Evolutionary conservation across 2,888 invertebrate species (phyloP).

Genomic region (Synanthedon myopaeformis): DNA sequence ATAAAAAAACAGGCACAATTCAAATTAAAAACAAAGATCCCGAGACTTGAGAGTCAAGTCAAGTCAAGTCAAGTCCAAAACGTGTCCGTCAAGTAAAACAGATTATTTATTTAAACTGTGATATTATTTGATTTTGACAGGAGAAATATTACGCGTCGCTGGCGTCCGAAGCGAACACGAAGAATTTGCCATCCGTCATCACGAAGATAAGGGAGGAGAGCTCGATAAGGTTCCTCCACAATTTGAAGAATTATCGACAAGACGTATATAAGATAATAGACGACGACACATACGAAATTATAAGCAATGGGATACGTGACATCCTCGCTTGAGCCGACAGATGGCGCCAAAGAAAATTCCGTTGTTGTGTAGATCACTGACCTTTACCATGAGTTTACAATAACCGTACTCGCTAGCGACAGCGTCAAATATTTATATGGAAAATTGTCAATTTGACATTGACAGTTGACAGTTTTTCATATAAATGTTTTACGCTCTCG

Average conservation of each 20-base stretch:
- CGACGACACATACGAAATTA: slow-evolving; percentile 68
- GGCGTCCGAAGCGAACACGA: slow-evolving; percentile 72
- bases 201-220: slow-evolving; percentile 78
- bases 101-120: neutral
- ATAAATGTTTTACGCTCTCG: too few species aligned
- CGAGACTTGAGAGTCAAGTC: too few species aligned
- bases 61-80: too few species aligned
- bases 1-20: too few species aligned
- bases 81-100: too few species aligned
- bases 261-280: slow-evolving; percentile 77
- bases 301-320: slow-evolving; percentile 54
- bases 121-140: slow-evolving; percentile 45
- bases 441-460: too few species aligned
- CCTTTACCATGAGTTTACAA: too few species aligned
- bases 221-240: slow-evolving; percentile 71
- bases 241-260: slow-evolving; percentile 74
- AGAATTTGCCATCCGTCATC: slow-evolving; percentile 74
- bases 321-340: slow-evolving; percentile 48
- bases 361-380: neutral
- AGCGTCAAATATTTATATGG: too few species aligned
- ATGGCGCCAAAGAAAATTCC: neutral
- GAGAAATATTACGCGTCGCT: slow-evolving; percentile 78
- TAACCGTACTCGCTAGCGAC: too few species aligned
- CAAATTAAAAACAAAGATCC: too few species aligned
- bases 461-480: too few species aligned